Percentiles rank a stretch among this genome's conserved stretches.
Conservation (phyloP, 2,113 vertebrate genomes). For the Orientallactaga bullata region DNA sequence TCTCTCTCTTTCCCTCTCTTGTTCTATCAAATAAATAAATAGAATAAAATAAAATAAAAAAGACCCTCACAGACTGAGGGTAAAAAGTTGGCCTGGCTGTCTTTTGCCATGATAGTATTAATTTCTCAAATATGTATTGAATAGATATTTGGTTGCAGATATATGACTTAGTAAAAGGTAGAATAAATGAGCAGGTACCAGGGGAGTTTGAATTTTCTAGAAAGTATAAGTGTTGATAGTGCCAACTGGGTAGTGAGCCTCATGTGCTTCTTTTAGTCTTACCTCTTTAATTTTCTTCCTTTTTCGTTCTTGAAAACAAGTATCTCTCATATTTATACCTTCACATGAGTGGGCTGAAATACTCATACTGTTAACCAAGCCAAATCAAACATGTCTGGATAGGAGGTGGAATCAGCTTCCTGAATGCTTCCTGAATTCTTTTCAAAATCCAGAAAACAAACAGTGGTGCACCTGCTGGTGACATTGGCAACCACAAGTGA, state of each 20-base stretch:
- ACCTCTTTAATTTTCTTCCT: slow-evolving; percentile 7
- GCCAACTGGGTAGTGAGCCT: background rate
- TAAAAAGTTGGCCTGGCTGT: background rate
- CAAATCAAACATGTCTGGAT: background rate
- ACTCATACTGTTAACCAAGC: background rate
- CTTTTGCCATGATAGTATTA: background rate
- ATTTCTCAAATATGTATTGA: background rate
- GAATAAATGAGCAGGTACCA: background rate
- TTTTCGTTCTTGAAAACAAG: background rate
- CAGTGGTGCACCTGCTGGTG: background rate
- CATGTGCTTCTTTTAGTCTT: slow-evolving; percentile 9
- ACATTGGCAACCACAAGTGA: background rate
- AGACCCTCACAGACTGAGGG: background rate
- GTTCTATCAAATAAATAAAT: too few relatives aligned
- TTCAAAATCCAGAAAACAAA: background rate
- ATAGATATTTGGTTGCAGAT: slow-evolving; percentile 1
- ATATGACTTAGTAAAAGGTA: background rate
- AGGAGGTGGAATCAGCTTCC: background rate
- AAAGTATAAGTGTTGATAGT: background rate
- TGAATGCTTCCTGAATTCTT: background rate
- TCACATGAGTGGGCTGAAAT: background rate
- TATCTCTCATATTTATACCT: background rate
- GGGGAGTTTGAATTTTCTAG: background rate
- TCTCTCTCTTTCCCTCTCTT: too few relatives aligned
- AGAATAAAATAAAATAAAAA: too few relatives aligned